Percentiles rank a stretch among this genome's conserved stretches.
Conservation (phyloP, 2,797 vertebrate genomes). For the Apodemus agrarius region DNA sequence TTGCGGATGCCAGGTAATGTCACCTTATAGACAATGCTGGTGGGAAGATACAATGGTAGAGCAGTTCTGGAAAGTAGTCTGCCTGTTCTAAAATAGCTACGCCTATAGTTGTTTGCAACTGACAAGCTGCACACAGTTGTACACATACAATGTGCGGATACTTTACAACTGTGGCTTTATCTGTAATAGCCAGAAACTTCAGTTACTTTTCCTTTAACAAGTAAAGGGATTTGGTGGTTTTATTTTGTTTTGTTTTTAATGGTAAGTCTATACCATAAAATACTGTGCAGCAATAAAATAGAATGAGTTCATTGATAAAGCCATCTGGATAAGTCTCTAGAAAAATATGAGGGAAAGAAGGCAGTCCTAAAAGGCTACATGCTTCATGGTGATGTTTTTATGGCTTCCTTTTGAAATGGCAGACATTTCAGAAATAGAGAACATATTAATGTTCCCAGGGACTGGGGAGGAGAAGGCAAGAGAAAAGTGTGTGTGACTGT, state of each 20-base stretch:
- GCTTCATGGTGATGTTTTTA: background rate
- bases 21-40: background rate
- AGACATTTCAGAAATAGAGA: background rate
- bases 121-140: background rate
- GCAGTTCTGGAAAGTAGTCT: background rate
- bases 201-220: background rate
- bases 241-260: background rate
- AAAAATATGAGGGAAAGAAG: background rate
- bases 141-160: background rate
- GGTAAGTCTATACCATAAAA: background rate
- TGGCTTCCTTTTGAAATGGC: constrained; percentile 21
- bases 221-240: background rate
- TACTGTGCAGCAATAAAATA: background rate
- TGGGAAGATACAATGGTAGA: background rate
- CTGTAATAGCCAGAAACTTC: background rate
- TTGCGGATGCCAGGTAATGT: background rate
- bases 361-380: background rate
- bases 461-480: background rate
- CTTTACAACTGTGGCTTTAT: background rate
- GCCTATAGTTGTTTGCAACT: background rate
- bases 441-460: background rate
- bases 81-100: background rate
- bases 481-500: background rate
- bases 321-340: background rate
- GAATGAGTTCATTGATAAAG: background rate